phyloP scores from a whole-genome alignment of 2,797 vertebrate species.

The Sebastes steindachneri region DNA sequence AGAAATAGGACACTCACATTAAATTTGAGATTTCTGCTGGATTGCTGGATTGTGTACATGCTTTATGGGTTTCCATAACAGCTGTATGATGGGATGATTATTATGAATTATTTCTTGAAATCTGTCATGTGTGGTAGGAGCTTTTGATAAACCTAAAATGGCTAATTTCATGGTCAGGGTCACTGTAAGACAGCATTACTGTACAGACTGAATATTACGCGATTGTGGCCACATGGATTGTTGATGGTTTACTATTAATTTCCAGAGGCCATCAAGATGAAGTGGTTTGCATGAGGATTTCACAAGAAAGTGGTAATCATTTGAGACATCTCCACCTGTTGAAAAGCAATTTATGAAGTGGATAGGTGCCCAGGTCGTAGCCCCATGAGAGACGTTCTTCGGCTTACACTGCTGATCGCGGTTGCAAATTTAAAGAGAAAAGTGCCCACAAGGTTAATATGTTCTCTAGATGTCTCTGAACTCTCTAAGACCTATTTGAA shows the following conservation, averaged over 20 bases:
- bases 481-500: too few relatives aligned
- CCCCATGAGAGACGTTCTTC: neutral
- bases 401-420: neutral
- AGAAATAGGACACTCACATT: neutral
- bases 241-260: neutral
- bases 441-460: neutral
- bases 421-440: neutral
- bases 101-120: neutral
- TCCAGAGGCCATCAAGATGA: neutral
- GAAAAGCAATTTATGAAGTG: conserved; percentile 19
- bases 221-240: too few relatives aligned
- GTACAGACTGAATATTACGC: neutral
- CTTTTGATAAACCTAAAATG: neutral
- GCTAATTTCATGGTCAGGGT: neutral
- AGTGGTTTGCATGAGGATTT: conserved; percentile 1
- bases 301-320: neutral
- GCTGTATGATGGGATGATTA: neutral
- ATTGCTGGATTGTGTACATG: neutral
- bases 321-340: neutral
- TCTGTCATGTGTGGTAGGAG: neutral
- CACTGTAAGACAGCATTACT: neutral
- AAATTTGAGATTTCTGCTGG: neutral
- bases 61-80: neutral
- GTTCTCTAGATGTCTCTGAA: neutral
- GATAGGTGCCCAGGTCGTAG: conserved; percentile 1